Evolutionary conservation across 2,113 vertebrate species (phyloP).

Genomic region (Carassius auratus): DNA sequence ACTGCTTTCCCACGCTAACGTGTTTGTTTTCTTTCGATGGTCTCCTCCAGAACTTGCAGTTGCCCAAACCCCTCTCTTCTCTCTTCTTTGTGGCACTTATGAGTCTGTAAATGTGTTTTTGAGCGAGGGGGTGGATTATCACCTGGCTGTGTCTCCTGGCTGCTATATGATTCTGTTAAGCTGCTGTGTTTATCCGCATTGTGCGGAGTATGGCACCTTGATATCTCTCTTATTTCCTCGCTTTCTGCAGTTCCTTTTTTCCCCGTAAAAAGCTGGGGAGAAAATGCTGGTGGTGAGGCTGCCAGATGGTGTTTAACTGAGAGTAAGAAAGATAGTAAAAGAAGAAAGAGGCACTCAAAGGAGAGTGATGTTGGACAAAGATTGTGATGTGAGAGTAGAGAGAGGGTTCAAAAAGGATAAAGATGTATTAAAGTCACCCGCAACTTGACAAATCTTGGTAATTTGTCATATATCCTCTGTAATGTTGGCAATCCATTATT

Average conservation of each 20-base stretch:
- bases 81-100: slow-evolving; percentile 2
- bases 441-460: slow-evolving; percentile 5
- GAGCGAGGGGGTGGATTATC: slow-evolving; percentile 21
- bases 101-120: slow-evolving; percentile 18
- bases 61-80: slow-evolving; percentile 4
- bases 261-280: not conserved
- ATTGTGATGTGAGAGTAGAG: slow-evolving; percentile 16
- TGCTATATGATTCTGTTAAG: slow-evolving; percentile 62
- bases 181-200: slow-evolving; percentile 58
- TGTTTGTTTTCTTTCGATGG: slow-evolving; percentile 24
- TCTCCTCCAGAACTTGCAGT: not conserved
- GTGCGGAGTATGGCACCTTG: slow-evolving; percentile 58
- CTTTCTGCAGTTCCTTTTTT: slow-evolving; percentile 26
- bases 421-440: slow-evolving; percentile 14
- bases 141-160: slow-evolving; percentile 41
- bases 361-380: not conserved
- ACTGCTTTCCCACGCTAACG: slow-evolving; percentile 21
- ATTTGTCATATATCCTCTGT: slow-evolving; percentile 18
- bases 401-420: slow-evolving; percentile 20
- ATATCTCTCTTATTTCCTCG: slow-evolving; percentile 53
- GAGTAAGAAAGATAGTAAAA: slow-evolving; percentile 58
- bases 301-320: slow-evolving; percentile 27
- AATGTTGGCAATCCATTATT: not conserved
- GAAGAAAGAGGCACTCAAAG: slow-evolving; percentile 20
- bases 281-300: slow-evolving; percentile 28